phyloP scores from a whole-genome alignment of 2,888 invertebrate species.

The Lithosia quadra region DNA sequence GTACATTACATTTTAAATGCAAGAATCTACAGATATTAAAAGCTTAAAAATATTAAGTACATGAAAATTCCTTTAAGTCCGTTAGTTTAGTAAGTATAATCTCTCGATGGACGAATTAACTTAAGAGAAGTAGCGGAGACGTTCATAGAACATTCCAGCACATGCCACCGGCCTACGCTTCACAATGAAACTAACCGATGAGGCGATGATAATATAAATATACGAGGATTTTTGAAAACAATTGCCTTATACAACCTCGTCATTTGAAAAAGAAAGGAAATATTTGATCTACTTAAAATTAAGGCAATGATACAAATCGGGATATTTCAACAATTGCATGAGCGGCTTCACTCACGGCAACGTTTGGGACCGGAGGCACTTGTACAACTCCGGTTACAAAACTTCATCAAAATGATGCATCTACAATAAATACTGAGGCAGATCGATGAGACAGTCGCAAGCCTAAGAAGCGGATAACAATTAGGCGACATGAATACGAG shows the following conservation, averaged over 20 bases:
- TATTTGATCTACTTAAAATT: background rate
- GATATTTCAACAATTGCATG: background rate
- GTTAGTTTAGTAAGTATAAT: constrained; percentile 66
- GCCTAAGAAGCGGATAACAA: constrained; percentile 26
- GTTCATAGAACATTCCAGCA: constrained; percentile 46
- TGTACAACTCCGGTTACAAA: background rate
- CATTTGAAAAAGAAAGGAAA: background rate
- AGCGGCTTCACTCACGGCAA: too few species aligned
- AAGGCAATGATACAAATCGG: background rate
- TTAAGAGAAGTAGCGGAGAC: constrained; percentile 44
- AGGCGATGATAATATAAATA: background rate
- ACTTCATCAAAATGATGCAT: background rate
- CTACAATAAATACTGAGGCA: constrained; percentile 7
- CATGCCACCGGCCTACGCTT: constrained; percentile 18
- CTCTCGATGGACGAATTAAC: constrained; percentile 78
- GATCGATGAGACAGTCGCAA: background rate
- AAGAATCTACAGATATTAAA: constrained; percentile 64
- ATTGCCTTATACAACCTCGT: background rate
- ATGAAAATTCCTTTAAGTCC: constrained; percentile 75
- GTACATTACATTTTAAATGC: constrained; percentile 73
- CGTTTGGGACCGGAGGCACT: background rate
- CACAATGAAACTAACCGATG: background rate
- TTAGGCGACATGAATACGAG: background rate
- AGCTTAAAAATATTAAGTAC: constrained; percentile 83
- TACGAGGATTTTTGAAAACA: background rate